These are phyloP conservation scores for Caerostris extrusa DNA, from an alignment of 1,140 invertebrate genomes.

Conservation along the genomic window DNA sequence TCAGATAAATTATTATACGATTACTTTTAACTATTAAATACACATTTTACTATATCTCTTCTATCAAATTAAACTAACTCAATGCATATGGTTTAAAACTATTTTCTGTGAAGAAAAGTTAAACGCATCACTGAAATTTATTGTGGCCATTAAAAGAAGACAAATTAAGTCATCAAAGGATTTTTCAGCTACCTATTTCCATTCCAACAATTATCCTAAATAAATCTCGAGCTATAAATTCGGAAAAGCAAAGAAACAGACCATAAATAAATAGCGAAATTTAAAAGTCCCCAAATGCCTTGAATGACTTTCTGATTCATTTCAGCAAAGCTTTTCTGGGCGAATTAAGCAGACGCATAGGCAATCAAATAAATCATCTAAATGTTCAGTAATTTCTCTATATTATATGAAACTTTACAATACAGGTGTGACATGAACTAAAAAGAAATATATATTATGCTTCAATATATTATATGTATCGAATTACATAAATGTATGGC, in stretches of 20 bases:
- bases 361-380: constrained; percentile 13
- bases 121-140: not conserved
- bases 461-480: no score
- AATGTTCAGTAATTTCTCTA: not conserved
- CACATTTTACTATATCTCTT: no score
- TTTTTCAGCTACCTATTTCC: not conserved
- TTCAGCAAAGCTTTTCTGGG: not conserved
- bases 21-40: no score
- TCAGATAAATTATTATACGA: no score
- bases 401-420: not conserved
- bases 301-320: constrained; percentile 1
- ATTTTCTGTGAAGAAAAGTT: not conserved
- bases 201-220: not conserved
- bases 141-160: not conserved
- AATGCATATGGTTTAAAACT: no score
- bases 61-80: no score
- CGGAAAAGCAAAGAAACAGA: not conserved
- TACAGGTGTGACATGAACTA: not conserved
- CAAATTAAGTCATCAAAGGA: not conserved
- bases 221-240: constrained; percentile 1
- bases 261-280: not conserved
- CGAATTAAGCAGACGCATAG: not conserved
- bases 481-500: no score
- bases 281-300: not conserved
- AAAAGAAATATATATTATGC: no score